Conservation (phyloP, 1,140 invertebrate species). For the Ephestia elutella region DNA sequence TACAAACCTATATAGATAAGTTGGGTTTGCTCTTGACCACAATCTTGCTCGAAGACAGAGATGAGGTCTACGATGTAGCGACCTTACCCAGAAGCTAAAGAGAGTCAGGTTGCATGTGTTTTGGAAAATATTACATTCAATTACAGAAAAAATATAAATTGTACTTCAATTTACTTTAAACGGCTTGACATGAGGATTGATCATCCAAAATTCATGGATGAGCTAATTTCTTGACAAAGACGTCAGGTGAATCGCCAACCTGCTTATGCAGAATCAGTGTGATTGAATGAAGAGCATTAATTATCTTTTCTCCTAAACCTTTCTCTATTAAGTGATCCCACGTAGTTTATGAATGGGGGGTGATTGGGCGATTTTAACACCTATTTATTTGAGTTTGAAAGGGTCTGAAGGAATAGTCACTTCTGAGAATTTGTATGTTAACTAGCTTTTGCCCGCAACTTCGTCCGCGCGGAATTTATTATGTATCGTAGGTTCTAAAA, state of each 20-base stretch:
- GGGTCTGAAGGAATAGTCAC: not conserved
- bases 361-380: not conserved
- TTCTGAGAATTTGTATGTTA: not conserved
- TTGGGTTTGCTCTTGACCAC: too few species aligned
- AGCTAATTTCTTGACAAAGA: not conserved
- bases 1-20: too few species aligned
- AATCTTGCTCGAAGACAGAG: too few species aligned
- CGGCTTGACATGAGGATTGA: not conserved
- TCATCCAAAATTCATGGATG: not conserved
- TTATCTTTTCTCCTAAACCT: conserved; percentile 1
- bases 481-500: too few species aligned
- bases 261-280: not conserved
- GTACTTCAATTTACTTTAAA: too few species aligned
- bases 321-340: not conserved
- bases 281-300: conserved; percentile 1
- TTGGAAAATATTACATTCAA: too few species aligned
- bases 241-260: not conserved
- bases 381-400: not conserved
- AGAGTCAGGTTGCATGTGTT: too few species aligned
- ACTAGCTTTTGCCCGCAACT: too few species aligned
- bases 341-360: conserved; percentile 1
- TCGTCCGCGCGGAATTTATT: too few species aligned
- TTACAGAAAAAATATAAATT: too few species aligned
- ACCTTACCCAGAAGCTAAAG: too few species aligned
- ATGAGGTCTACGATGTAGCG: too few species aligned